Base-by-base conservation (phyloP, 2,888 invertebrate genomes). In the Agelastica alni region DNA sequence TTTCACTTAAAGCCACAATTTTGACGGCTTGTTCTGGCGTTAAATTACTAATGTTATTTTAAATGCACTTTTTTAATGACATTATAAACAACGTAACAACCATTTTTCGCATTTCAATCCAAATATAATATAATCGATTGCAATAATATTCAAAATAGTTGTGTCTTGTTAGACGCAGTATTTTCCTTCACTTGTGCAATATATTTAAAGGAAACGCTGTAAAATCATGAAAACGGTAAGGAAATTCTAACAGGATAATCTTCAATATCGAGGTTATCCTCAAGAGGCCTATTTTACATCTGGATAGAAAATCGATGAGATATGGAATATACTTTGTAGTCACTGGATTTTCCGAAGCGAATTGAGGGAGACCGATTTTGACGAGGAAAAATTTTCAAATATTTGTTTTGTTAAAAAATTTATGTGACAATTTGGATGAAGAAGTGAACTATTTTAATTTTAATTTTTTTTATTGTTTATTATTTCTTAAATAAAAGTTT, bases 221-320 rank as follows among this genome's bases (percentile, higher is more conserved):
- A 37, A 45, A 54, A 54, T 49, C 49, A 44, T 43, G 49, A 44
- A 49, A 54, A 49, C 44, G 49, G 44, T 28, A 39, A 44, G 44
- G 45, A 49, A 45, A 49, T 49, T 54, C 54, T 44, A 54, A 45
- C 54, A 39, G 49, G 44, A 49, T 54, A 54, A 54, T 54, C 49
- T 49, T 39, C 49, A 45, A 54, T 39, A 54, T 54, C 44, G 54
- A 49, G 54, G 49, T 49, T 48, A 54, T 49, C 44, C 54, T 41
- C 54, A 32, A 26, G 49, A 54, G 54, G 44, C 22, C 54, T 37
- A 54, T 54, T 49, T 30, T 45, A 39, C 49, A 39, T 39, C 39
- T 44, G 44, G 54, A 54, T 54, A 45, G 30, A 49, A 54, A 54
- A 54, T 54, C 47, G 47, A 47, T 53, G 39, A 48, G 48, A 39